Conservation (phyloP, 2,113 vertebrate genomes). For the Boulengerochromis microlepis region DNA sequence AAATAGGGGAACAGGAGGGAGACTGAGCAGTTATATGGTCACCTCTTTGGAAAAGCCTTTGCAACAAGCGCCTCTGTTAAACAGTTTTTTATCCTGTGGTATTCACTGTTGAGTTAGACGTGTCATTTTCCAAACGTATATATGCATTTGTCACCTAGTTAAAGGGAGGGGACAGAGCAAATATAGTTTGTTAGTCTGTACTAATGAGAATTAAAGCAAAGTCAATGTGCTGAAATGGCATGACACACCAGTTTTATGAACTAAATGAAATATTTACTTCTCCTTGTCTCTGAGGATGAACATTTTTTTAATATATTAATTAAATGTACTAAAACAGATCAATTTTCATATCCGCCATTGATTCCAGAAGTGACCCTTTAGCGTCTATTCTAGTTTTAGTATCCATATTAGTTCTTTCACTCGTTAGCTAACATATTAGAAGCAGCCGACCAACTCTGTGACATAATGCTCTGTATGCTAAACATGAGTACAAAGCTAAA, state of each 20-base stretch:
- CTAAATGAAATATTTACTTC: not conserved
- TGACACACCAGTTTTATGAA: not conserved
- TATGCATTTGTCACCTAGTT: conserved; percentile 45
- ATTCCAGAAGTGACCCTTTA: not conserved
- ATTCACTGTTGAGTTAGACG: conserved; percentile 48
- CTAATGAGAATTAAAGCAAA: not conserved
- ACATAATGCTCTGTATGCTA: not conserved
- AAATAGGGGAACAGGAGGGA: not conserved
- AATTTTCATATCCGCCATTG: not conserved
- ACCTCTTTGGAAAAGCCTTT: not conserved
- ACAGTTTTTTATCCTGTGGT: conserved; percentile 18
- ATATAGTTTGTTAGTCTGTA: conserved; percentile 47
- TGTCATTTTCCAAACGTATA: conserved; percentile 33
- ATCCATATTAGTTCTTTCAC: not conserved
- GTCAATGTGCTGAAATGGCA: not conserved
- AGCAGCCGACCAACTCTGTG: not conserved
- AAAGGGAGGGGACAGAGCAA: conserved; percentile 13
- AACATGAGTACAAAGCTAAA: not conserved
- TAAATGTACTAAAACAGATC: not conserved
- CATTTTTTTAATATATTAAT: not conserved
- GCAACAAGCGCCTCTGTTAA: not conserved
- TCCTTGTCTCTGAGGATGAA: not conserved
- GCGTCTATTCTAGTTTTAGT: not conserved
- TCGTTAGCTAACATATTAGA: not conserved
- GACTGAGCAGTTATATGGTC: not conserved